Evolutionary conservation across 2,797 vertebrate genomes (phyloP), one percentile per base, ranked within the genome.

Genomic region (Sebastes melanostomus): DNA sequence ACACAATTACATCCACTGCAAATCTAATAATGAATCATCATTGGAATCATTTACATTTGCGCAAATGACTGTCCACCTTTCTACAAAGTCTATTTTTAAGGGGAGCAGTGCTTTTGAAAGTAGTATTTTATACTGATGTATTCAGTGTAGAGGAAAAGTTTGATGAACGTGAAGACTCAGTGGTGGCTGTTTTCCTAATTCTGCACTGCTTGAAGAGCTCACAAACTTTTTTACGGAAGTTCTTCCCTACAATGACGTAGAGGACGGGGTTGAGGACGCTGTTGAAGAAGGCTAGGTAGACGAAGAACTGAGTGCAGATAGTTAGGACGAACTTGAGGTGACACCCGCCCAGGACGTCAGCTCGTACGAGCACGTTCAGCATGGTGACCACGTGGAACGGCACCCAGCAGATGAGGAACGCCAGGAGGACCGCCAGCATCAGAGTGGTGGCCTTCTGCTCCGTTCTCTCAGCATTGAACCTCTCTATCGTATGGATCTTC

Each of bases 261-360:
- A 99, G 95, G 32, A 97, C 73, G 0, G 97, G 97, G 82, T 98
- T 98, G 72, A 98, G 87, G n/a, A 96, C 96, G 13, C 97, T 97
- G 92, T 97, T 97, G 91, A 94, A 93, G 74, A 95, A 96, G 61
- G 96, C 97, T 2, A 97, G 78, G 83, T 95, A 97, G 34, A 68
- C 95, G 85, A 95, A 86, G 58, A 96, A 88, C 83, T 97, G 96
- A 84, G 95, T 95, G 72, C 96, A 96, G 73, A 97, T 93, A 2
- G 96, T 95, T 0, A 96, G 59, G 9, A 77, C 70, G 0, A 84
- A 68, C 4, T 1, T 71, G 20, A 96, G 84, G 66, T 80, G 62
- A 78, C 97, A 98, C 16, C 95, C 94, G 4, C 5, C 11, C 8
- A 97, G 2, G 46, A 91, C 46, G 0, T 75, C 3, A 2, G 78